These are phyloP conservation scores for Oryzias dopingdopingensis DNA, from an alignment of 2,797 vertebrate genomes.

Conservation along the genomic window DNA sequence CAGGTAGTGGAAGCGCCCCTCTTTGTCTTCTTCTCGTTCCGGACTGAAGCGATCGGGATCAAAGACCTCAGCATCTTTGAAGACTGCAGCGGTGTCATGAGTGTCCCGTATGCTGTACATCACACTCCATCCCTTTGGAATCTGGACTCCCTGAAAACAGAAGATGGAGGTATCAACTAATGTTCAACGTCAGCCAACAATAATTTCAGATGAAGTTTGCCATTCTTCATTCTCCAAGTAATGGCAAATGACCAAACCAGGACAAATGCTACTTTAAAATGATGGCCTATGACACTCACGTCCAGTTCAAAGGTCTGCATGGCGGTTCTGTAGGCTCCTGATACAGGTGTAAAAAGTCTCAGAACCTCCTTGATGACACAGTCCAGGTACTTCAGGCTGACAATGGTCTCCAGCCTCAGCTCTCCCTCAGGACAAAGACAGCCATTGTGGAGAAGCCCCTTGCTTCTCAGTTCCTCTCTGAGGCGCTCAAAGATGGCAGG, in stretches of 20 bases:
- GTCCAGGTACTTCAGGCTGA: conserved; percentile 90
- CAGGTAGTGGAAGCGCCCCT: conserved; percentile 95
- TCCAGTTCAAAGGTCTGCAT: conserved; percentile 97
- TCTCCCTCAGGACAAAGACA: conserved; percentile 87
- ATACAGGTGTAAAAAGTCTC: conserved; percentile 92
- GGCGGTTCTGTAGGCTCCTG: conserved; percentile 93
- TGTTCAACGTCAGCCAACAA: no score
- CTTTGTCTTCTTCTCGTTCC: conserved; percentile 90
- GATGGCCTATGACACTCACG: conserved; percentile 74
- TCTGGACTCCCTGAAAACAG: conserved; percentile 88
- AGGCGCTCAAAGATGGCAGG: conserved; percentile 90
- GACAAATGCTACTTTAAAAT: not conserved
- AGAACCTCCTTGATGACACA: conserved; percentile 98
- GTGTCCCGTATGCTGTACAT: conserved; percentile 99
- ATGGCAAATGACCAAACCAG: no score
- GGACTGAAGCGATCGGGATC: conserved; percentile 94
- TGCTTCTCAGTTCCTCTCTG: conserved; percentile 86
- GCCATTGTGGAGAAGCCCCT: conserved; percentile 89
- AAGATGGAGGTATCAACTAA: not conserved
- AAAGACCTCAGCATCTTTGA: conserved; percentile 90
- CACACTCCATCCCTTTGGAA: conserved; percentile 97
- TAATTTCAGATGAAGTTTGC: no score
- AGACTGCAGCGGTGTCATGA: conserved; percentile 92
- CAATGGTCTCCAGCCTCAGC: conserved; percentile 86
- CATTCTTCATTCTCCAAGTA: no score